Percentiles rank a stretch among this genome's conserved stretches.
Conservation (phyloP, 2,113 vertebrate genomes). For the Emydocephalus ijimae region DNA sequence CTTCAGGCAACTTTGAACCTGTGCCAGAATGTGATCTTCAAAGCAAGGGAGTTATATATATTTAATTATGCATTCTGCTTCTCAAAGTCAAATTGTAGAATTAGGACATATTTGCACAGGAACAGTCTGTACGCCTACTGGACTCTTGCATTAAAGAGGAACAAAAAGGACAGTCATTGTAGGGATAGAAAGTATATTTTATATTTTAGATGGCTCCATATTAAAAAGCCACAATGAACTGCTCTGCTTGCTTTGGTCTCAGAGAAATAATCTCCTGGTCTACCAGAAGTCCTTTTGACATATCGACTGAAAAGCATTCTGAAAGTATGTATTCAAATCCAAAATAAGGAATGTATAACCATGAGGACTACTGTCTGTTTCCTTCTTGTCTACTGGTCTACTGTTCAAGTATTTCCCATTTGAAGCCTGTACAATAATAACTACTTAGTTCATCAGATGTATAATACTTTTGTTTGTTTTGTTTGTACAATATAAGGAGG, state of each 20-base stretch:
- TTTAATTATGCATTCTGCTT: not conserved
- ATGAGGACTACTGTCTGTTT: not conserved
- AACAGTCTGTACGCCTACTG: not conserved
- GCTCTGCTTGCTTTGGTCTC: not conserved
- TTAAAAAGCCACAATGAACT: not conserved
- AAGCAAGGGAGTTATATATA: not conserved
- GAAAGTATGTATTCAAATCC: not conserved
- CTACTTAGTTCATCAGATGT: not conserved
- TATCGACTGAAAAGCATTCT: not conserved
- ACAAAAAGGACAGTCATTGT: not conserved
- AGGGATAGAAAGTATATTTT: not conserved
- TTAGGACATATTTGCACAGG: slow-evolving; percentile 8
- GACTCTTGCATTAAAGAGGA: too few relatives aligned
- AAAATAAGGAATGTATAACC: not conserved
- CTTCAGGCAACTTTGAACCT: not conserved
- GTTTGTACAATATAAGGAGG: not conserved
- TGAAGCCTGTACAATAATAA: not conserved
- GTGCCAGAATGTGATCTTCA: not conserved
- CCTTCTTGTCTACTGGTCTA: not conserved
- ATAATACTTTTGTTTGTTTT: not conserved
- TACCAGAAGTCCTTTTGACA: not conserved
- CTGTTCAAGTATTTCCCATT: not conserved
- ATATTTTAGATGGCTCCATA: not conserved
- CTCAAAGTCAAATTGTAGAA: not conserved
- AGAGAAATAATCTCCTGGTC: not conserved